phyloP scores from a whole-genome alignment of 2,888 invertebrate genomes.

The Leptinotarsa rubiginosa region DNA sequence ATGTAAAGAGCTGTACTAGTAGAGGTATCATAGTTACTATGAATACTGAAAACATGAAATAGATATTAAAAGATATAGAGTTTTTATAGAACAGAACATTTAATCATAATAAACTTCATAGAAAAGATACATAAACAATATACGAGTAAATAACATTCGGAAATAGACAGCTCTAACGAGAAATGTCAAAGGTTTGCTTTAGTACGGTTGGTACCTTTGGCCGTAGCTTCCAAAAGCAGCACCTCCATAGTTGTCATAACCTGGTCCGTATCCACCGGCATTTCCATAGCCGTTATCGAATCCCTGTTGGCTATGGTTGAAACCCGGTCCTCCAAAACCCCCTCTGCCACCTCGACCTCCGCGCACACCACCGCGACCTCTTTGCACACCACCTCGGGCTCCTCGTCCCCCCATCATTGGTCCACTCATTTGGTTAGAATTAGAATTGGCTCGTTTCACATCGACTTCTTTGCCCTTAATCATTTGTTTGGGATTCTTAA shows the following conservation, averaged over 20 bases:
- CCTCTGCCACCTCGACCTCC: slow-evolving; percentile 55
- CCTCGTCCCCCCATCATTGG: slow-evolving; percentile 67
- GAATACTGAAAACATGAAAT: too few species aligned
- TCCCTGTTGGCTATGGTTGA: background rate
- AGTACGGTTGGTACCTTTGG: slow-evolving; percentile 88
- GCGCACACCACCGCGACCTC: background rate
- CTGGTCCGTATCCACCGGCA: slow-evolving; percentile 49
- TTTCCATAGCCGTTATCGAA: slow-evolving; percentile 71
- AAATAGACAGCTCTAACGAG: background rate
- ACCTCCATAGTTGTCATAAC: slow-evolving; percentile 68
- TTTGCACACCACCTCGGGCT: slow-evolving; percentile 69
- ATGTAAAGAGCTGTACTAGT: too few species aligned
- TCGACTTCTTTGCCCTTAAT: slow-evolving; percentile 95
- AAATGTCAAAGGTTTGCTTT: slow-evolving; percentile 7
- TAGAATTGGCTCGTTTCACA: slow-evolving; percentile 94
- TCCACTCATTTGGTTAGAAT: slow-evolving; percentile 77
- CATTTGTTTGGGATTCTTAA: slow-evolving; percentile 92
- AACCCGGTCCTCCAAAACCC: background rate
- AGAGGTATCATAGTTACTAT: too few species aligned
- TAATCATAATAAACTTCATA: too few species aligned
- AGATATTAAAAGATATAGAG: too few species aligned
- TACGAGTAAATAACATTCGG: background rate
- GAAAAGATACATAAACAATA: too few species aligned
- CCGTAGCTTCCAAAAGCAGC: slow-evolving; percentile 69
- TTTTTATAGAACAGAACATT: too few species aligned